phyloP scores from a whole-genome alignment of 2,888 invertebrate genomes.

The Sepioteuthis lessoniana region DNA sequence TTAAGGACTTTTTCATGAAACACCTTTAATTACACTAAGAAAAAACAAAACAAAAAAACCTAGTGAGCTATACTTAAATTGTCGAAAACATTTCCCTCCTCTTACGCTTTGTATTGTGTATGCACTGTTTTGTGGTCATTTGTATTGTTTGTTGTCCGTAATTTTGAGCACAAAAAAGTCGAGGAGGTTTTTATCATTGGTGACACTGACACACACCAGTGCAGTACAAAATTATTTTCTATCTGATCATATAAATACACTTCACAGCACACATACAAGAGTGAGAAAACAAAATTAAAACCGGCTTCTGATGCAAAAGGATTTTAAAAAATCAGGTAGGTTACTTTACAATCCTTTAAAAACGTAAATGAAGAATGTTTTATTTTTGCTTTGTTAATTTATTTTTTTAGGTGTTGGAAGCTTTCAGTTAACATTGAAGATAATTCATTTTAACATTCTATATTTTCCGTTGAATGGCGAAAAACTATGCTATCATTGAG shows the following conservation, averaged over 20 bases:
- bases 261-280: neutral
- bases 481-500: too few species aligned
- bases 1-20: too few species aligned
- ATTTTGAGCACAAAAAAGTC: neutral
- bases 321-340: neutral
- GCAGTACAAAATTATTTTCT: neutral
- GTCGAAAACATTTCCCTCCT: neutral
- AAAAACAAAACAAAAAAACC: neutral
- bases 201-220: neutral
- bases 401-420: too few species aligned
- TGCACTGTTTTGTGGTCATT: neutral
- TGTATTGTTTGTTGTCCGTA: conserved; percentile 25
- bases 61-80: conserved; percentile 1
- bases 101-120: neutral
- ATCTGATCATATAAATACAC: neutral
- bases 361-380: too few species aligned
- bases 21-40: neutral
- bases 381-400: too few species aligned
- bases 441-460: too few species aligned
- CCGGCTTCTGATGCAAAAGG: neutral
- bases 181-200: neutral
- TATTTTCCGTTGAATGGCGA: too few species aligned
- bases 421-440: too few species aligned
- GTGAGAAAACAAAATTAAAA: neutral
- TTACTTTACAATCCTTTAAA: neutral